These are phyloP conservation scores for Smutsia temminckii DNA, from an alignment of 2,797 vertebrate species.

Conservation along the genomic window DNA sequence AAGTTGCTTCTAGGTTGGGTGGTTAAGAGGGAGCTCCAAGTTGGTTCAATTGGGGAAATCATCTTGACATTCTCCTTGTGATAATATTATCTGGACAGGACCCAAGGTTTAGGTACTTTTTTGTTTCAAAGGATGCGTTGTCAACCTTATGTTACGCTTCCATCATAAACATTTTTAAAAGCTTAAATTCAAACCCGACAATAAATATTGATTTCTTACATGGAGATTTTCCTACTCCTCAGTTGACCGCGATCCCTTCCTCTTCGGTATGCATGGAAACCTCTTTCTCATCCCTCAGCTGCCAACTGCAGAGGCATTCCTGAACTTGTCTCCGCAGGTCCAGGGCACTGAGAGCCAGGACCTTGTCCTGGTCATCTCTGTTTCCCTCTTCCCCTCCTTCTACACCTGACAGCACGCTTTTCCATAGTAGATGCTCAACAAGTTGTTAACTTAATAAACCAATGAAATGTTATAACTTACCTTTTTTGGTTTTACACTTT, in stretches of 20 bases:
- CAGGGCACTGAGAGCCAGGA: background rate
- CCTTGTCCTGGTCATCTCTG: background rate
- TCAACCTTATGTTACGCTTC: background rate
- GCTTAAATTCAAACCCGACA: background rate
- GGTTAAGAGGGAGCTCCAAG: background rate
- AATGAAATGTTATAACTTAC: background rate
- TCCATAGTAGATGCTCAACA: background rate
- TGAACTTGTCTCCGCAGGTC: background rate
- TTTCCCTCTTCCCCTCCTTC: background rate
- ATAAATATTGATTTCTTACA: background rate
- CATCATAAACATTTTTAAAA: background rate
- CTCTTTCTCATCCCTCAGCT: background rate
- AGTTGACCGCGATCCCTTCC: background rate
- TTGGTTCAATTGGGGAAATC: background rate
- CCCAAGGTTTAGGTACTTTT: background rate
- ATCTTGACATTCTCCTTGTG: background rate
- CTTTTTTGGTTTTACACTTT: slow-evolving; percentile 6
- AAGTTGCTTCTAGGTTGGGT: background rate
- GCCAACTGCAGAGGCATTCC: background rate
- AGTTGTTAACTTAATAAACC: background rate
- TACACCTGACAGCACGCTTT: no score
- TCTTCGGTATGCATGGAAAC: background rate
- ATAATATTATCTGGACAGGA: background rate
- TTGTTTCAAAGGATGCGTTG: background rate
- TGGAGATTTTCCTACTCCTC: background rate